phyloP scores from a whole-genome alignment of 2,888 invertebrate species.

The Melangyna quadrimaculata region DNA sequence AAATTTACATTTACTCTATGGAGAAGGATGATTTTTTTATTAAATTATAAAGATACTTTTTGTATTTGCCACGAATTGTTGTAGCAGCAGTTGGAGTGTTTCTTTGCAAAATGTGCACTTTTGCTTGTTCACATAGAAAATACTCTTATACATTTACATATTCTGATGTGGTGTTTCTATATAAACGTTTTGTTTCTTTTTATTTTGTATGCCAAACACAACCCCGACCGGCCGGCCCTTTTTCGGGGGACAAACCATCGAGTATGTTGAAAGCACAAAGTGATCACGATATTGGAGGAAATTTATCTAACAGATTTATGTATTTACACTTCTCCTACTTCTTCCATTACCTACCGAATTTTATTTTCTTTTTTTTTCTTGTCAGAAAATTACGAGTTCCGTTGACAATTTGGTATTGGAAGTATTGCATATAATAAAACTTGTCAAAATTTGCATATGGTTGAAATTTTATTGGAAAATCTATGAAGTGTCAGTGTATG shows the following conservation, averaged over 20 bases:
- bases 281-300: constrained; percentile 56
- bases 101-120: constrained; percentile 30
- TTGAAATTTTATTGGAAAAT: constrained; percentile 53
- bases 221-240: not conserved
- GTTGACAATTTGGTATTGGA: constrained; percentile 46
- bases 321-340: constrained; percentile 37
- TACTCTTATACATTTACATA: not conserved
- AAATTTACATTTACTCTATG: constrained; percentile 43
- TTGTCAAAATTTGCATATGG: constrained; percentile 60
- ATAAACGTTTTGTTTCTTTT: not conserved
- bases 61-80: constrained; percentile 29
- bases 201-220: not conserved
- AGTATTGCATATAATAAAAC: constrained; percentile 37
- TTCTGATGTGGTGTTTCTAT: not conserved
- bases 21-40: not conserved
- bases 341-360: constrained; percentile 31
- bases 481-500: not conserved
- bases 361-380: not conserved
- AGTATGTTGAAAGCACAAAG: constrained; percentile 42
- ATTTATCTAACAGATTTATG: constrained; percentile 62
- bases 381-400: constrained; percentile 45
- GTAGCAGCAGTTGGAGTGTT: not conserved
- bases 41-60: constrained; percentile 3
- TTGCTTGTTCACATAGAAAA: not conserved
- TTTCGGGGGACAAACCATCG: not conserved